Percentiles rank a stretch among this genome's conserved stretches.
Evolutionary conservation across 2,888 invertebrate genomes (phyloP).

Genomic region (Drosophila paracracens): DNA sequence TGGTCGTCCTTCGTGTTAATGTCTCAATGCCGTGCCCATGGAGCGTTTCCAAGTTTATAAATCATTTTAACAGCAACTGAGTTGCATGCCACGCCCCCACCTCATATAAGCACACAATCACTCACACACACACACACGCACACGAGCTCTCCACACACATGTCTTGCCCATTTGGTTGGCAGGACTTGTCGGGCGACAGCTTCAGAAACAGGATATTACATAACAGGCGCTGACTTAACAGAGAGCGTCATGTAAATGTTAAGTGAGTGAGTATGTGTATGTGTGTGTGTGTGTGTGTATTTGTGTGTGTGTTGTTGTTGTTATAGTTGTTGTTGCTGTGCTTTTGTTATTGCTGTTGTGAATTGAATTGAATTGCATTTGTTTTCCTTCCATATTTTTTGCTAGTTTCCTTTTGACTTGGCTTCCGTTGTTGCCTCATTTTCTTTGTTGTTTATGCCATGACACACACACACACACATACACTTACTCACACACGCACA

Average conservation of each 20-base stretch:
- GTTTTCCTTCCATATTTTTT: conserved; percentile 34
- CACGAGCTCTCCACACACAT: conserved; percentile 34
- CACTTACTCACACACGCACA: conserved; percentile 22
- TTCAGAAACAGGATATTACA: conserved; percentile 78
- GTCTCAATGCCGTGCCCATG: conserved; percentile 76
- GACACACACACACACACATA: conserved; percentile 45
- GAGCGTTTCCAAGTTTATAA: conserved; percentile 61
- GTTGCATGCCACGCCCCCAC: conserved; percentile 75
- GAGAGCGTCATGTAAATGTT: conserved; percentile 54
- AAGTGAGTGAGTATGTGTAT: conserved; percentile 4
- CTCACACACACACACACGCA: conserved; percentile 10
- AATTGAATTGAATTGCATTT: conserved; percentile 48
- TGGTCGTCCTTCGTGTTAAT: conserved; percentile 65
- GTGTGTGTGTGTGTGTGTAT: conserved; percentile 3
- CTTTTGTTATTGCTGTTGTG: conserved; percentile 40
- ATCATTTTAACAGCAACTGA: conserved; percentile 68
- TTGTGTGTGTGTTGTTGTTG: conserved; percentile 30
- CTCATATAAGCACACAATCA: background rate
- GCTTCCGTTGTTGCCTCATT: conserved; percentile 21
- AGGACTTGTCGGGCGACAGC: conserved; percentile 74
- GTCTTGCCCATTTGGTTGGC: conserved; percentile 13
- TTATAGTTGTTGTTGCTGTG: conserved; percentile 13
- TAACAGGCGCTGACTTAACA: conserved; percentile 75
- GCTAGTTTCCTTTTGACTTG: conserved; percentile 27
- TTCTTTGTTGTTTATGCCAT: conserved; percentile 33